Percentiles rank a stretch among this genome's conserved stretches.
Conservation (phyloP, 1,140 invertebrate species). For the Plectrocnemia conspersa region DNA sequence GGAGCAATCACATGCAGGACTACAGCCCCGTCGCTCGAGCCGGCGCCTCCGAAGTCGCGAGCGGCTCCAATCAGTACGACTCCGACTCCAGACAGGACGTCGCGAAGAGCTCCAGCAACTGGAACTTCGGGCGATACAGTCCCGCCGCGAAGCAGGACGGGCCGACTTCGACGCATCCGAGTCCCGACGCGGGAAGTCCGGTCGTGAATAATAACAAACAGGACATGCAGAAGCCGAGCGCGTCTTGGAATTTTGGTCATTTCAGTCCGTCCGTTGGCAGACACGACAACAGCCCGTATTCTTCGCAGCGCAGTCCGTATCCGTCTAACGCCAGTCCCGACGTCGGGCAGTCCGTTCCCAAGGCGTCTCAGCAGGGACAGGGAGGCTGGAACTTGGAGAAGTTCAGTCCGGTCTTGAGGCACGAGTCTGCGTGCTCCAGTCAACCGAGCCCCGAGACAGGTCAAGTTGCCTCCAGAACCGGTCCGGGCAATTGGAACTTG, state of each 20-base stretch:
- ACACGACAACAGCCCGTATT: slow-evolving; percentile 44
- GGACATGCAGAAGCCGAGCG: slow-evolving; percentile 42
- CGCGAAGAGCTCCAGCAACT: slow-evolving; percentile 42
- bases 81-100: slow-evolving; percentile 40
- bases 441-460: slow-evolving; percentile 52
- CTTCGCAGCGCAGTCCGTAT: slow-evolving; percentile 48
- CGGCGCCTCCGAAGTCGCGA: slow-evolving; percentile 16
- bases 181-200: slow-evolving; percentile 47
- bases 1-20: slow-evolving; percentile 21
- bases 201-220: slow-evolving; percentile 43
- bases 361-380: slow-evolving; percentile 15
- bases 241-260: slow-evolving; percentile 44
- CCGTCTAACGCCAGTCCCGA: slow-evolving; percentile 42
- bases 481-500: slow-evolving; percentile 45
- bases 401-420: slow-evolving; percentile 46
- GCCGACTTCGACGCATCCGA: slow-evolving; percentile 48
- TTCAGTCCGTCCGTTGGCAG: slow-evolving; percentile 45
- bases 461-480: slow-evolving; percentile 42
- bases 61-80: slow-evolving; percentile 26
- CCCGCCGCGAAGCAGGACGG: slow-evolving; percentile 47
- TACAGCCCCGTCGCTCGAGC: slow-evolving; percentile 22
- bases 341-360: slow-evolving; percentile 9
- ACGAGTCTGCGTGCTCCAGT: slow-evolving; percentile 49
- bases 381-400: slow-evolving; percentile 30
- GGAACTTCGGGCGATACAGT: slow-evolving; percentile 47